phyloP scores from a whole-genome alignment of 2,797 vertebrate species.

The Helostoma temminkii region DNA sequence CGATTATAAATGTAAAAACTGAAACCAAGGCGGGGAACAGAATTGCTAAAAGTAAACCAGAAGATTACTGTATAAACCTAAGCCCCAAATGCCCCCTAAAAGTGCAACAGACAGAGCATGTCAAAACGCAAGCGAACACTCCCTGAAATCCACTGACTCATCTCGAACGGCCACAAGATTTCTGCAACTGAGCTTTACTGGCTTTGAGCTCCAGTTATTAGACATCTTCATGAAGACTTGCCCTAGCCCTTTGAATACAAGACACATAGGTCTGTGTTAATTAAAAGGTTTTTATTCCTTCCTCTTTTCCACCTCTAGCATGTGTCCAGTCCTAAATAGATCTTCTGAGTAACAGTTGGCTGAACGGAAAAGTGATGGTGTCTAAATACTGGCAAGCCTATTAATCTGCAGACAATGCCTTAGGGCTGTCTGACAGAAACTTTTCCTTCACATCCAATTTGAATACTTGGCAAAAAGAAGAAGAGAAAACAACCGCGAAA shows the following conservation, averaged over 20 bases:
- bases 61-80: slow-evolving; percentile 33
- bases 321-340: slow-evolving; percentile 40
- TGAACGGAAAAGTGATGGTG: slow-evolving; percentile 53
- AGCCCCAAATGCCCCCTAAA: slow-evolving; percentile 18
- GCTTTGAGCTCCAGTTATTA: slow-evolving; percentile 42
- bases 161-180: slow-evolving; percentile 42
- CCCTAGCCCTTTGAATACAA: slow-evolving; percentile 21
- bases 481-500: slow-evolving; percentile 22
- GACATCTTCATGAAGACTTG: slow-evolving; percentile 28
- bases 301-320: slow-evolving; percentile 3
- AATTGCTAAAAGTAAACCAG: slow-evolving; percentile 19
- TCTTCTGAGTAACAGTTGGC: slow-evolving; percentile 30
- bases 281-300: slow-evolving; percentile 46
- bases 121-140: slow-evolving; percentile 18
- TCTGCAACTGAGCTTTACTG: slow-evolving; percentile 28
- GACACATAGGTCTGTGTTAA: slow-evolving; percentile 20
- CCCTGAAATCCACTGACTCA: slow-evolving; percentile 53
- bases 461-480: slow-evolving; percentile 27
- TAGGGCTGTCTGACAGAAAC: slow-evolving; percentile 45
- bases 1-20: slow-evolving; percentile 51
- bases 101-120: slow-evolving; percentile 24
- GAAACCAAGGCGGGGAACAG: slow-evolving; percentile 28
- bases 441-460: slow-evolving; percentile 11
- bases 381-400: slow-evolving; percentile 45
- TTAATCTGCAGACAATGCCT: slow-evolving; percentile 59